phyloP scores from a whole-genome alignment of 1,140 invertebrate genomes.

The Gryllus bimaculatus region DNA sequence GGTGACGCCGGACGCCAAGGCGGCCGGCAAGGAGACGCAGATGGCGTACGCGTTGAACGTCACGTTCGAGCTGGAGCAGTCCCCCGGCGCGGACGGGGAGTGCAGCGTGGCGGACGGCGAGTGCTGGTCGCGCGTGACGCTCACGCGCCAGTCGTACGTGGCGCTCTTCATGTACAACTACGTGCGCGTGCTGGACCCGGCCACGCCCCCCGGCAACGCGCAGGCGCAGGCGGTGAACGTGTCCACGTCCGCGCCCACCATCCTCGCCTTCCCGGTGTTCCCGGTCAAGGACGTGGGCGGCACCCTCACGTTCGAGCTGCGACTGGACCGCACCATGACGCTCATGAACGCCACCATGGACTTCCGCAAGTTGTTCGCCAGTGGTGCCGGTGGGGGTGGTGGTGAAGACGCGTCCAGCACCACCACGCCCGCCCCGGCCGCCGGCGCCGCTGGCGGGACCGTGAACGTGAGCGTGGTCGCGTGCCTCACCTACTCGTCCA shows the following conservation, averaged over 20 bases:
- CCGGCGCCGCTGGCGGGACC: slow-evolving; percentile 34
- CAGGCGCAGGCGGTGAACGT: slow-evolving; percentile 49
- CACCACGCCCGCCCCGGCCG: slow-evolving; percentile 40
- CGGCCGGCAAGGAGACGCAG: background rate
- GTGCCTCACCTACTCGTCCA: slow-evolving; percentile 37
- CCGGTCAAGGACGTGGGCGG: slow-evolving; percentile 61
- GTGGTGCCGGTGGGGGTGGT: slow-evolving; percentile 50
- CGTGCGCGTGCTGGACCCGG: slow-evolving; percentile 38
- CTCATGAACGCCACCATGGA: slow-evolving; percentile 39
- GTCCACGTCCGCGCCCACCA: slow-evolving; percentile 44
- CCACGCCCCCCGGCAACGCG: slow-evolving; percentile 42
- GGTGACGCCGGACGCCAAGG: background rate
- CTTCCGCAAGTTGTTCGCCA: slow-evolving; percentile 19
- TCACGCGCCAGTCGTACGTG: slow-evolving; percentile 53
- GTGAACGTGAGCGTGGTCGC: slow-evolving; percentile 43
- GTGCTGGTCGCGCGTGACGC: slow-evolving; percentile 14
- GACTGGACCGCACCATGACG: slow-evolving; percentile 44
- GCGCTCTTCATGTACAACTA: slow-evolving; percentile 63
- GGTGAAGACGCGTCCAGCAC: slow-evolving; percentile 50
- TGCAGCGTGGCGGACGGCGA: no score
- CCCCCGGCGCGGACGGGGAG: background rate
- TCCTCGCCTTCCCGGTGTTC: slow-evolving; percentile 52
- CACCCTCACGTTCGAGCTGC: slow-evolving; percentile 51
- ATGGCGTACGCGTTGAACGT: background rate
- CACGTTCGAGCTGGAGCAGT: background rate